Percentiles rank a stretch among this genome's conserved stretches.
phyloP scores from a whole-genome alignment of 2,888 invertebrate species.

The Aricia artaxerxes region DNA sequence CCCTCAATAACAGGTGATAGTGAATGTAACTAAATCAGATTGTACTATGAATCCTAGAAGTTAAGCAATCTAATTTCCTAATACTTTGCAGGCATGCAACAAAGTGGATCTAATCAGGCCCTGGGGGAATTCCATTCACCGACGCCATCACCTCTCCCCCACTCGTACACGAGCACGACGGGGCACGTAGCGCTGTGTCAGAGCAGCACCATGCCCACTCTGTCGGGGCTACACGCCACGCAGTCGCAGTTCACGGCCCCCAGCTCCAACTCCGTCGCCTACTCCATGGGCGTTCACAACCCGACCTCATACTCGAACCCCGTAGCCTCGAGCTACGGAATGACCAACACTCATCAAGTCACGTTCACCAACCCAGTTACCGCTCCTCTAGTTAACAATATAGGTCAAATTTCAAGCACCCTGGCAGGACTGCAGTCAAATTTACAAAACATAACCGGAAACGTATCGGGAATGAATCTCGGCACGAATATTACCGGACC shows the following conservation, averaged over 20 bases:
- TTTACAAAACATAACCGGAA: slow-evolving; percentile 70
- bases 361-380: slow-evolving; percentile 76
- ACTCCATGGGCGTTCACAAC: slow-evolving; percentile 76
- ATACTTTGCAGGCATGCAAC: slow-evolving; percentile 76
- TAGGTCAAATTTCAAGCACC: slow-evolving; percentile 74
- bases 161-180: slow-evolving; percentile 74
- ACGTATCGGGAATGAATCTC: slow-evolving; percentile 69
- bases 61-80: background rate
- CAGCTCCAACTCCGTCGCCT: slow-evolving; percentile 73
- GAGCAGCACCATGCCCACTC: slow-evolving; percentile 84
- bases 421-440: slow-evolving; percentile 74
- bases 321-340: slow-evolving; percentile 70
- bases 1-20: background rate
- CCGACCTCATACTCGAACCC: slow-evolving; percentile 78
- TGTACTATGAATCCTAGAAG: slow-evolving; percentile 26
- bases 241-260: slow-evolving; percentile 68
- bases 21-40: background rate
- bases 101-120: slow-evolving; percentile 86
- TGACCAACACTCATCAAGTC: slow-evolving; percentile 75
- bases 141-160: slow-evolving; percentile 80
- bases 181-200: slow-evolving; percentile 77
- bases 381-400: slow-evolving; percentile 73
- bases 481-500: slow-evolving; percentile 69
- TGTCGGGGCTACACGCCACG: slow-evolving; percentile 75
- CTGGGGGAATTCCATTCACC: slow-evolving; percentile 84